These are phyloP conservation scores for Geothlypis trichas DNA, from an alignment of 2,113 vertebrate species.

Conservation along the genomic window DNA sequence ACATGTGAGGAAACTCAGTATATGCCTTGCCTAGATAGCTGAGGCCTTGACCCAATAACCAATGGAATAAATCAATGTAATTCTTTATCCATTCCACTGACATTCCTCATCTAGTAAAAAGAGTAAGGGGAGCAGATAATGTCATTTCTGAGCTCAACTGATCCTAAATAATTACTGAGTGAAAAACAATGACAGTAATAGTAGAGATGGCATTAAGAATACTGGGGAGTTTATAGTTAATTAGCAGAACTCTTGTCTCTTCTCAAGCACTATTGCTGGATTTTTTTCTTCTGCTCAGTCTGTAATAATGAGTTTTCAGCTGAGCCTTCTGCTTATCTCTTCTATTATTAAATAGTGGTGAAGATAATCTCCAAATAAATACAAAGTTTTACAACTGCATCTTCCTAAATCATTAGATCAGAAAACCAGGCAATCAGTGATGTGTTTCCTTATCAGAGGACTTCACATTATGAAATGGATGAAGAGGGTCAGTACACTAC, in stretches of 20 bases:
- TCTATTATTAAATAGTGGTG: neutral
- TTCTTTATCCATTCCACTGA: neutral
- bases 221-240: neutral
- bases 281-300: neutral
- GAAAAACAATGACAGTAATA: neutral
- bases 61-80: neutral
- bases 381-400: neutral
- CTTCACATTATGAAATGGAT: neutral
- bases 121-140: neutral
- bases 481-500: neutral
- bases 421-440: neutral
- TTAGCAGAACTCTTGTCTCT: neutral
- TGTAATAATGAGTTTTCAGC: neutral
- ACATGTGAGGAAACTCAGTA: neutral
- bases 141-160: neutral
- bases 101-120: neutral
- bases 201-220: neutral
- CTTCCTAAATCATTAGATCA: neutral
- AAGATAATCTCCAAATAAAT: neutral
- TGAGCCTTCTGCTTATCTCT: neutral
- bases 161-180: neutral
- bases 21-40: neutral
- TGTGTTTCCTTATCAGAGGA: neutral
- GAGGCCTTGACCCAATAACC: neutral
- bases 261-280: neutral